Conservation (phyloP, 1,140 invertebrate genomes). For the Drosophila nigrodunni region DNA sequence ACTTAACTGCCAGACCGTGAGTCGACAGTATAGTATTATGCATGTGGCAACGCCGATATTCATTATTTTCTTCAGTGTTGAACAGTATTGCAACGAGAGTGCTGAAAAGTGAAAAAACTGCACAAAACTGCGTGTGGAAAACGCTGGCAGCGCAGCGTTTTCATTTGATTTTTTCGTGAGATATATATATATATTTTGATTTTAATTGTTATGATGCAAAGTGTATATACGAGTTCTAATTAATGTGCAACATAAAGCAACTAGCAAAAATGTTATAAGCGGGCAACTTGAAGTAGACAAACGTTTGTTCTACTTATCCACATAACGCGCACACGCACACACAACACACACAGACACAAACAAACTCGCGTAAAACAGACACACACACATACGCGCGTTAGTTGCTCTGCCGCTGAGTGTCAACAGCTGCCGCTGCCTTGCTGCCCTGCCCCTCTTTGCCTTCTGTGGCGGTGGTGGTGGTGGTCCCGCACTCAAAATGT, state of each 20-base stretch:
- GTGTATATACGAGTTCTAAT: constrained; percentile 14
- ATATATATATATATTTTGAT: constrained; percentile 14
- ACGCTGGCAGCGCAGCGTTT: constrained; percentile 51
- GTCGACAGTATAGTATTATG: background rate
- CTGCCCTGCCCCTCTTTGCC: constrained; percentile 28
- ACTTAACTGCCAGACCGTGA: background rate
- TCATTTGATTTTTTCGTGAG: constrained; percentile 32
- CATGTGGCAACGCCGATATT: constrained; percentile 10
- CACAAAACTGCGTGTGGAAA: constrained; percentile 51
- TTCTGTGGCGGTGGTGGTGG: constrained; percentile 29
- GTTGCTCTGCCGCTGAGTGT: constrained; percentile 63
- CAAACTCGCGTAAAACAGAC: constrained; percentile 16
- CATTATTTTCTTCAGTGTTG: constrained; percentile 21
- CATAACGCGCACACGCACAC: constrained; percentile 51
- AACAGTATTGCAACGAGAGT: constrained; percentile 13
- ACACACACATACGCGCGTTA: constrained; percentile 28
- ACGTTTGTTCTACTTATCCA: constrained; percentile 56
- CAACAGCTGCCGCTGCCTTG: constrained; percentile 68
- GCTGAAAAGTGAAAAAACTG: constrained; percentile 39
- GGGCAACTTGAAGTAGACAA: constrained; percentile 44
- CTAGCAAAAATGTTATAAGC: constrained; percentile 39
- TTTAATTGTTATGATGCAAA: constrained; percentile 22
- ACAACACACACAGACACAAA: constrained; percentile 23
- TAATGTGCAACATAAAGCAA: constrained; percentile 18
- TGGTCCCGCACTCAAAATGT: constrained; percentile 68